A percentile compares a stretch with the other conserved stretches of the same genome.
Conservation (phyloP, 1,140 invertebrate species). For the Pseudomyrmex flavicornis region DNA sequence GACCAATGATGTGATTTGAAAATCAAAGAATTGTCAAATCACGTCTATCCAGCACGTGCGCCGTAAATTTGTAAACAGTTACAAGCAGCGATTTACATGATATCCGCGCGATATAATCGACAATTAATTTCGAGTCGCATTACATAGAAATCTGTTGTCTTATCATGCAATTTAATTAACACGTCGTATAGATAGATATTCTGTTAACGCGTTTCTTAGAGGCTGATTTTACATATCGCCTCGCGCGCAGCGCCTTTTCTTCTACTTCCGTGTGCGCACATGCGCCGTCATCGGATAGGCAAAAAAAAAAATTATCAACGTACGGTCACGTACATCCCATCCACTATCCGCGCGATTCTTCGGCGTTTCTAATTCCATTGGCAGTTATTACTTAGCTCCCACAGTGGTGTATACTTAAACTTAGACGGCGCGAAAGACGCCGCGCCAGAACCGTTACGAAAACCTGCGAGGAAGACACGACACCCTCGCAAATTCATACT, state of each 20-base stretch:
- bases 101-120: too few relatives aligned
- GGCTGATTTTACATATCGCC: conserved; percentile 36
- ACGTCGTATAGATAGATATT: conserved; percentile 3
- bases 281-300: conserved; percentile 37
- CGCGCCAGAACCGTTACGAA: conserved; percentile 70
- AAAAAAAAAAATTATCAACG: conserved; percentile 60
- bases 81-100: too few relatives aligned
- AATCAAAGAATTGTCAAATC: too few relatives aligned
- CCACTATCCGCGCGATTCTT: conserved; percentile 63
- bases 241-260: not conserved
- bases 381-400: conserved; percentile 71
- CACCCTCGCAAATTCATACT: conserved; percentile 57
- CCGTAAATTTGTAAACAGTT: too few relatives aligned
- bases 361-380: conserved; percentile 68
- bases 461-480: conserved; percentile 54
- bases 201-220: not conserved
- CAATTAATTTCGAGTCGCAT: too few relatives aligned
- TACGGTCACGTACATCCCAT: conserved; percentile 69
- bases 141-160: too few relatives aligned
- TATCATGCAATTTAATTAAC: conserved; percentile 1
- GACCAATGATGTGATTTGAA: conserved; percentile 6
- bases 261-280: conserved; percentile 52
- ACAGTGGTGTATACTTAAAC: conserved; percentile 71
- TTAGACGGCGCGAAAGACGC: conserved; percentile 42
- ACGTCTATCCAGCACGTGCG: too few relatives aligned